phyloP scores from a whole-genome alignment of 2,113 vertebrate genomes.

The Ancistrus triradiatus region DNA sequence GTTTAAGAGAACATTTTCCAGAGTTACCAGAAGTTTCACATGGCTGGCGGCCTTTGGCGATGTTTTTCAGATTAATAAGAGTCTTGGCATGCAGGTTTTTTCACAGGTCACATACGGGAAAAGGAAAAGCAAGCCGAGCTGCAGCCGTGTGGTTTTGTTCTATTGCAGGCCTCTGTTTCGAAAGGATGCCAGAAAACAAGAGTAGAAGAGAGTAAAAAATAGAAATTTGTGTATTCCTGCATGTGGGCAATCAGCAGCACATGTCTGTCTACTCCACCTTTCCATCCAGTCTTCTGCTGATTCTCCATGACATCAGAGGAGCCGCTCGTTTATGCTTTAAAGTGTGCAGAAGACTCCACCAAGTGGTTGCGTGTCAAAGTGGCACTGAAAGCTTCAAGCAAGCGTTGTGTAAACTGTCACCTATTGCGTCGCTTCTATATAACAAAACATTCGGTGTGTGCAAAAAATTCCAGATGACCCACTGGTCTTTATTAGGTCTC shows the following conservation, averaged over 20 bases:
- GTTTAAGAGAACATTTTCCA: constrained; percentile 5
- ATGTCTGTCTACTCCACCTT: constrained; percentile 4
- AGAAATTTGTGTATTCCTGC: constrained; percentile 9
- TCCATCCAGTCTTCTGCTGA: not conserved
- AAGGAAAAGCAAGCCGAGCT: constrained; percentile 20
- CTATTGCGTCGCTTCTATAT: no score
- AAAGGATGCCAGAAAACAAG: constrained; percentile 2
- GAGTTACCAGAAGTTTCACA: not conserved
- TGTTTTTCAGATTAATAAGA: constrained; percentile 21
- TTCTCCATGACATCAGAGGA: constrained; percentile 5
- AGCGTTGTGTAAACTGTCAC: no score
- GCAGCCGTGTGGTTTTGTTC: constrained; percentile 24
- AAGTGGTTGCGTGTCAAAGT: constrained; percentile 21
- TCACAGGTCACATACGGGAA: constrained; percentile 11
- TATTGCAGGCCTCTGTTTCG: constrained; percentile 19
- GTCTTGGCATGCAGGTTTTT: constrained; percentile 22
- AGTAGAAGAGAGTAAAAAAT: not conserved
- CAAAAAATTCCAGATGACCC: no score
- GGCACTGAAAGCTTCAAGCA: not conserved
- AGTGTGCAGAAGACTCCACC: constrained; percentile 40
- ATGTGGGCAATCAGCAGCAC: not conserved
- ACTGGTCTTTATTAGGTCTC: no score
- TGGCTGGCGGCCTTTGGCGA: constrained; percentile 30
- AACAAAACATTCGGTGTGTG: no score
- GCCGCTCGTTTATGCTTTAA: not conserved